Conservation (phyloP, 2,888 invertebrate species). For the Drosophila falleni region DNA sequence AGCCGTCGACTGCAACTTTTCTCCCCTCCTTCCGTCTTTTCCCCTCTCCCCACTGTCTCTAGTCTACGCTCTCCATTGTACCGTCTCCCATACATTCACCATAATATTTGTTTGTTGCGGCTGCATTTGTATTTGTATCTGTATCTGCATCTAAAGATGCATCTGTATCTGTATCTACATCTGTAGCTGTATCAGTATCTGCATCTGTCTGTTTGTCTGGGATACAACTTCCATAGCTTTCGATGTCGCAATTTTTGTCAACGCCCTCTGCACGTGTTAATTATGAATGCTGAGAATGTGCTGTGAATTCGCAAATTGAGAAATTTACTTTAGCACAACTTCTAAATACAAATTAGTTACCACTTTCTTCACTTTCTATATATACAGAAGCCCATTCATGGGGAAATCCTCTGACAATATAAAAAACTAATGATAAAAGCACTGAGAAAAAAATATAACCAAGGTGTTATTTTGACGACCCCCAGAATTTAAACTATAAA, state of each 20-base stretch:
- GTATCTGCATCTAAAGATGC: conserved; percentile 18
- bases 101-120: conserved; percentile 46
- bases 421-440: neutral
- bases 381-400: conserved; percentile 9
- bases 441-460: too few relatives aligned
- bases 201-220: conserved; percentile 12
- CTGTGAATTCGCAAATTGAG: conserved; percentile 20
- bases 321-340: conserved; percentile 11
- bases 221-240: conserved; percentile 26
- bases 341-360: conserved; percentile 12
- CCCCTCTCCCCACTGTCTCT: neutral
- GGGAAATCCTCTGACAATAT: neutral
- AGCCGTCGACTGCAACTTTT: conserved; percentile 30
- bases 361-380: neutral
- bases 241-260: conserved; percentile 55
- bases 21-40: neutral
- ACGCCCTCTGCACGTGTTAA: conserved; percentile 57
- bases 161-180: conserved; percentile 19
- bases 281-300: conserved; percentile 60
- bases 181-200: conserved; percentile 10
- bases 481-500: too few relatives aligned
- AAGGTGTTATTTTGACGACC: too few relatives aligned
- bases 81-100: conserved; percentile 35
- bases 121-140: conserved; percentile 16
- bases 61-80: conserved; percentile 5